Evolutionary conservation across 2,797 vertebrate species (phyloP), one percentile per base, ranked within the genome.

Genomic region (Chaetodon trifasciatus): DNA sequence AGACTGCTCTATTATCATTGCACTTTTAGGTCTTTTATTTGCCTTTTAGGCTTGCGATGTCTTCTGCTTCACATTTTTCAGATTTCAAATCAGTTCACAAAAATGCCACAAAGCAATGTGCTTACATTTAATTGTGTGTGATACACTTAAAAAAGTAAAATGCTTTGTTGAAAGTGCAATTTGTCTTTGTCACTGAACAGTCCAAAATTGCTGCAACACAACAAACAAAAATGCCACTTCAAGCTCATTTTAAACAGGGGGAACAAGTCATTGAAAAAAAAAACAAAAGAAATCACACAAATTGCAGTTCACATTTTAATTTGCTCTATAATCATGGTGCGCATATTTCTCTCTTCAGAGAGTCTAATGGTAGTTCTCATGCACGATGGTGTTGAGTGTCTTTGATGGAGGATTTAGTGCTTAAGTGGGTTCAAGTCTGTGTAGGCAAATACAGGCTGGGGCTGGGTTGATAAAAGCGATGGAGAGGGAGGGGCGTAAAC

Each of bases 331-430:
- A 85, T 80, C 63, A 65, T 64, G 76, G 74, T 63, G 79, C 28
- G 73, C 72, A 81, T 84, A 58, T 88, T 88, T 86, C 66, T 76
- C 60, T 85, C 74, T 62, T 57, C 21, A 63, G 72, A 81, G 76
- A 23, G 71, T n/a, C 67, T 76, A 65, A 85, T 87, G 70, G 74
- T 68, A 49, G 73, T 86, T 89, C 82, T 90, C 78, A 80, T 85
- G 76, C 79, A 24, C 39, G 12, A 55, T 86, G 82, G 85, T 89
- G 84, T 80, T 75, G 76, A 88, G 80, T 82, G 90, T 94, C 88
- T 94, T 91, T 93, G 90, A 93, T 91, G 88, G 86, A 86, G 91
- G 91, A 90, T 93, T 94, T 93, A 88, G 88, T 88, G 85, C 81
- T 87, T 73, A 89, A 92, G 89, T 92, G 88, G 88, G 67, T 91